These are phyloP conservation scores for Mesocricetus auratus DNA, from an alignment of 2,113 vertebrate species.

Conservation along the genomic window DNA sequence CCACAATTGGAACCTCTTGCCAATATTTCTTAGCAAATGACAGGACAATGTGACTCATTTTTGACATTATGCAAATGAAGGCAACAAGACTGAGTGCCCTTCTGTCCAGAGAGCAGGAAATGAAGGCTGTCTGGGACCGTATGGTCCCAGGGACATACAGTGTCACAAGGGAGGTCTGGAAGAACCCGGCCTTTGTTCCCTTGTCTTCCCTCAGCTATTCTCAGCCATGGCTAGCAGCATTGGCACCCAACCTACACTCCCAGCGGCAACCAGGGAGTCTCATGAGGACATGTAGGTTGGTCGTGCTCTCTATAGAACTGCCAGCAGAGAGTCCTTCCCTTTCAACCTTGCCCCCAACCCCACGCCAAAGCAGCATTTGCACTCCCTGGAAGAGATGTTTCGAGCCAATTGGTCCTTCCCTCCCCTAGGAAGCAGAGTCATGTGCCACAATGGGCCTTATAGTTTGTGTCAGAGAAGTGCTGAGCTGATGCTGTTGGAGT, in stretches of 20 bases:
- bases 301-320: neutral
- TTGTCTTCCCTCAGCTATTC: neutral
- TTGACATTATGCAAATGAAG: slow-evolving; percentile 76
- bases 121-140: slow-evolving; percentile 63
- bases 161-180: slow-evolving; percentile 56
- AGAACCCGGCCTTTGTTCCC: slow-evolving; percentile 74
- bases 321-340: neutral
- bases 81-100: slow-evolving; percentile 71
- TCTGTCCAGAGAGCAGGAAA: slow-evolving; percentile 79
- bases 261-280: neutral
- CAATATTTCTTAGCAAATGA: slow-evolving; percentile 73
- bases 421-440: neutral
- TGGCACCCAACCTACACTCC: neutral
- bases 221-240: neutral
- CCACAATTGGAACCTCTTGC: slow-evolving; percentile 41
- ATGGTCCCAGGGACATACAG: slow-evolving; percentile 51
- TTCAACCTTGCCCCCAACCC: neutral
- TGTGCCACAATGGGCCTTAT: neutral
- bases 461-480: neutral
- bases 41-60: slow-evolving; percentile 71
- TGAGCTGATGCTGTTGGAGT: neutral
- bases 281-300: neutral
- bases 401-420: neutral
- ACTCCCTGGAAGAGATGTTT: neutral
- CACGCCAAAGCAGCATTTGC: neutral